These are phyloP conservation scores for Brachypalpus laphriformis DNA, from an alignment of 2,888 invertebrate species.

Conservation along the genomic window DNA sequence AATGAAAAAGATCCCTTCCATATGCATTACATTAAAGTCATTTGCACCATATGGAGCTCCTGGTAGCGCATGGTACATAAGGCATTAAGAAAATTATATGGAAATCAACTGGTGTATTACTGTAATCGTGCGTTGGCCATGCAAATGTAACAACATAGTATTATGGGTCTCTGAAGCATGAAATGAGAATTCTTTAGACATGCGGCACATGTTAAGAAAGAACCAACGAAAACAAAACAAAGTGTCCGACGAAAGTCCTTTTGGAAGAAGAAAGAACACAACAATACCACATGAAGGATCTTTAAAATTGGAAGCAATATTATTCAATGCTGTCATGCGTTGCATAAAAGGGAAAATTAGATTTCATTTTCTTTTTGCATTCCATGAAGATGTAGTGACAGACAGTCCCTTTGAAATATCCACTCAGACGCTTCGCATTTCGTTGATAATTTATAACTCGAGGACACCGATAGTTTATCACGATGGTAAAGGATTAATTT, in stretches of 20 bases:
- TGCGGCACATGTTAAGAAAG: conserved; percentile 42
- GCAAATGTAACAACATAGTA: conserved; percentile 45
- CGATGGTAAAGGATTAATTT: not conserved
- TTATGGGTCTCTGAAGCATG: conserved; percentile 58
- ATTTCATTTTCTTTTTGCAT: not conserved
- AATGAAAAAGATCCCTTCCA: conserved; percentile 14
- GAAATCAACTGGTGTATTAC: conserved; percentile 61
- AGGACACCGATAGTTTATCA: not conserved
- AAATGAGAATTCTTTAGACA: conserved; percentile 56
- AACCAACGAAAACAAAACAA: not conserved
- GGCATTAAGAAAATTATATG: conserved; percentile 57
- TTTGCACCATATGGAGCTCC: conserved; percentile 46
- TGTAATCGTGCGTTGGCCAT: conserved; percentile 9
- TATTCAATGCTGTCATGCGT: conserved; percentile 35
- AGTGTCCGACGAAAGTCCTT: not conserved
- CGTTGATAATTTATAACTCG: not conserved
- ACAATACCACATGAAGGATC: conserved; percentile 4
- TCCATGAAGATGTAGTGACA: not conserved
- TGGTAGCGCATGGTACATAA: not conserved
- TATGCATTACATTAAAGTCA: conserved; percentile 9
- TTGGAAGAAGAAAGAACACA: not conserved
- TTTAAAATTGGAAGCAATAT: not conserved
- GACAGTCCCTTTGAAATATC: not conserved
- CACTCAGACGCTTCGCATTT: not conserved
- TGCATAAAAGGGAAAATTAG: not conserved